phyloP scores from a whole-genome alignment of 2,113 vertebrate genomes.

The Atrichornis clamosus region DNA sequence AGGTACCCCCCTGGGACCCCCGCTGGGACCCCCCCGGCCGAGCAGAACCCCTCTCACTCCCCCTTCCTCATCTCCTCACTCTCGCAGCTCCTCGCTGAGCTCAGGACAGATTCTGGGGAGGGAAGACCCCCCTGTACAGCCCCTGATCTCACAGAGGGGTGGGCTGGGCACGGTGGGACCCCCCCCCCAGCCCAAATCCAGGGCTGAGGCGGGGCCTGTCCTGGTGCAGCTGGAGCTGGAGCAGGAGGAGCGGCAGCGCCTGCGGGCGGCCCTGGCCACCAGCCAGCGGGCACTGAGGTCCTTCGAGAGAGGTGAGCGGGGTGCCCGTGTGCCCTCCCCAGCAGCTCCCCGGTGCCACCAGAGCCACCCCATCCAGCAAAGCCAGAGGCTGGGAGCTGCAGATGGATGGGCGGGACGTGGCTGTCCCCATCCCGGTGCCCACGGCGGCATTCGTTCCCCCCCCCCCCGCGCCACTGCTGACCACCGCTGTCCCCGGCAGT shows the following conservation, averaged over 20 bases:
- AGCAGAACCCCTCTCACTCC: neutral
- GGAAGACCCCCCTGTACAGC: neutral
- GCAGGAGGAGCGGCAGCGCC: slow-evolving; percentile 59
- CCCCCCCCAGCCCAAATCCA: neutral
- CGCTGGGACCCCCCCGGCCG: fast-evolving
- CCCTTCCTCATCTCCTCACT: neutral
- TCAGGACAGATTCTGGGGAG: neutral
- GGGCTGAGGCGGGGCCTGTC: neutral
- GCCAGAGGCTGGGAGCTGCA: neutral
- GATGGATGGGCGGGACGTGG: fast-evolving
- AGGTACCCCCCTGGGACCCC: slow-evolving; percentile 54
- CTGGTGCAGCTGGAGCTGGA: slow-evolving; percentile 63
- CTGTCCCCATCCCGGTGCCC: neutral
- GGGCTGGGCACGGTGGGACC: neutral
- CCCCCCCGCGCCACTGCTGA: too few relatives aligned
- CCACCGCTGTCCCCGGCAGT: slow-evolving; percentile 30
- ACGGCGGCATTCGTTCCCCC: neutral
- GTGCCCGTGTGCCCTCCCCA: neutral
- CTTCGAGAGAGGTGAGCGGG: slow-evolving; percentile 73
- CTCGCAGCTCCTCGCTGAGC: neutral
- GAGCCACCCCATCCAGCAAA: neutral
- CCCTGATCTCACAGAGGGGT: neutral
- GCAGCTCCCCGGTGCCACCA: neutral
- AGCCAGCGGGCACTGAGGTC: slow-evolving; percentile 71
- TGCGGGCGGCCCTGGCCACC: slow-evolving; percentile 63